Evolutionary conservation across 2,113 vertebrate genomes (phyloP), one percentile per base, ranked within the genome.

Genomic region (Scatophagus argus): DNA sequence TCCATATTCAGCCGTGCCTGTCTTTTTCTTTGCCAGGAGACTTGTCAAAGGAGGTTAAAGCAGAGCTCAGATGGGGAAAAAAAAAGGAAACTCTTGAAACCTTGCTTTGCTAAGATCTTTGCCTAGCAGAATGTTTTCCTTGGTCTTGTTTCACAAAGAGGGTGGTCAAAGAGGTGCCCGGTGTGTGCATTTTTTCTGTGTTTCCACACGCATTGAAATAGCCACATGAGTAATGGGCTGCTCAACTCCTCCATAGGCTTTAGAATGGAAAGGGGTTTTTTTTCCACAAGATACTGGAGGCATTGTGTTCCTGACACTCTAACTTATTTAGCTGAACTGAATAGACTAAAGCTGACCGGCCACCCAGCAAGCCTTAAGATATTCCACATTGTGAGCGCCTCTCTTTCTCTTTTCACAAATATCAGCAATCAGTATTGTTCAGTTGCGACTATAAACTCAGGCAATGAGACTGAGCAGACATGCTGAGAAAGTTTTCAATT

Each of bases 261-360:
- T 62, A 89, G 75, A 85, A 84, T 69, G 77, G 52, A 74, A 56
- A 44, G 58, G 29, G 58, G 29, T 51, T 69, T 80, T 83, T 80
- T 78, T 49, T 56, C 46, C 56, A 46, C 62, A 23, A 86, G 66
- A 90, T 83, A 91, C 85, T 89, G 56, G 63, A 67, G 65, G 74
- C 85, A 87, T 93, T 92, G 90, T 92, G 82, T 86, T 61, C 44
- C 79, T 85, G 86, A 81, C 85, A 82, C 79, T 77, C 86, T 51
- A 67, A 86, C 69, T 85, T 85, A 87, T 87, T 84, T 62, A 72
- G 75, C 68, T 59, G 67, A 72, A 71, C 67, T 87, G 74, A 90
- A 80, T 86, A 75, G 62, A 91, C 75, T 43, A 54, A 70, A 88
- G 84, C 87, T 91, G 80, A 88, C 86, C 6, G 78, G 84, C 91